Conservation (phyloP, 2,888 invertebrate genomes). For the Adelphocoris suturalis region DNA sequence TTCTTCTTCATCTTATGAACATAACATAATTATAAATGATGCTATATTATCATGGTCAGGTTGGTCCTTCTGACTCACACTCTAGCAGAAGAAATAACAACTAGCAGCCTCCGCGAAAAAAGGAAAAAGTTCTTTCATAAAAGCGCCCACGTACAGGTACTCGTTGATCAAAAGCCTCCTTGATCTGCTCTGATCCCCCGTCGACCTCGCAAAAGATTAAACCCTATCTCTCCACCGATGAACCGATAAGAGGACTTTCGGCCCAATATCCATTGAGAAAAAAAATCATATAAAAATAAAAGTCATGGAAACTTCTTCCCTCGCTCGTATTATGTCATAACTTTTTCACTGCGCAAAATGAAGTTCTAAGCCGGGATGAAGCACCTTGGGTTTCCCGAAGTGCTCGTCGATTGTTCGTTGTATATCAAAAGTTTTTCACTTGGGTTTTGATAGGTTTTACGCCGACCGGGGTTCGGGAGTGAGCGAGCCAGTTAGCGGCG, state of each 20-base stretch:
- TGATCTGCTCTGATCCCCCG: neutral
- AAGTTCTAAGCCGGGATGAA: slow-evolving; percentile 56
- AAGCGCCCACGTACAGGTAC: neutral
- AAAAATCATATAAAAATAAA: slow-evolving; percentile 37
- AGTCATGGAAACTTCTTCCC: neutral
- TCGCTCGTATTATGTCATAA: slow-evolving; percentile 45
- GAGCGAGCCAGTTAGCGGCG: slow-evolving; percentile 24
- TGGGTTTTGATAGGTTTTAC: slow-evolving; percentile 51
- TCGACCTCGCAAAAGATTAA: slow-evolving; percentile 13
- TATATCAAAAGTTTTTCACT: slow-evolving; percentile 58
- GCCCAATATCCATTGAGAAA: slow-evolving; percentile 7
- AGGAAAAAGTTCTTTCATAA: slow-evolving; percentile 43
- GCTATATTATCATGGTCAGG: too few species aligned
- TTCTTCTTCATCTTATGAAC: too few species aligned
- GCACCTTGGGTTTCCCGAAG: slow-evolving; percentile 42
- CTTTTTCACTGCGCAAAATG: slow-evolving; percentile 54
- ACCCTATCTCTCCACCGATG: slow-evolving; percentile 24
- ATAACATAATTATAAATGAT: too few species aligned
- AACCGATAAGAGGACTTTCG: slow-evolving; percentile 37
- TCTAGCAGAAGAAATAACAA: too few species aligned
- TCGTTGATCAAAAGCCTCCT: slow-evolving; percentile 20
- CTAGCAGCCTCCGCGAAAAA: neutral
- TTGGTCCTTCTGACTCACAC: too few species aligned
- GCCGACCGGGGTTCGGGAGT: slow-evolving; percentile 6
- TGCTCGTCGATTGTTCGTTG: slow-evolving; percentile 43